Evolutionary conservation across 1,140 invertebrate genomes (phyloP).

Genomic region (Elysia chlorotica): DNA sequence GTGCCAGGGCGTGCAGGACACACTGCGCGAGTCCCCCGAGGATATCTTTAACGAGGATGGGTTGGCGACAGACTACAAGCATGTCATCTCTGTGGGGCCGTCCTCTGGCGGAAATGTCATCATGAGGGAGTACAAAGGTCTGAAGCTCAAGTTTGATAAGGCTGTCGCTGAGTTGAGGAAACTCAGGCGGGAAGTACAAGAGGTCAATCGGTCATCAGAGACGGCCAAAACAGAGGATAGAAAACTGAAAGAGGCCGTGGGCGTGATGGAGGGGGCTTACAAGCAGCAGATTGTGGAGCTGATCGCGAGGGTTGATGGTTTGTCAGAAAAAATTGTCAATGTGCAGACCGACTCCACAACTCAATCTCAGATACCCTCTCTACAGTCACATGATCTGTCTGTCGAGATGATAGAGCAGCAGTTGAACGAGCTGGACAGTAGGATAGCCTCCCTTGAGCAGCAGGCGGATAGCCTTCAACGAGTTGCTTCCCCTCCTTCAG

Average conservation of each 20-base stretch:
- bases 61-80: conserved; percentile 16
- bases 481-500: background rate
- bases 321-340: conserved; percentile 34
- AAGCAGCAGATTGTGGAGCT: conserved; percentile 29
- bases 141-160: conserved; percentile 43
- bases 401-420: conserved; percentile 42
- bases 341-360: conserved; percentile 12
- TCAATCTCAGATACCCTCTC: background rate
- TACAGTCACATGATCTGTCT: background rate
- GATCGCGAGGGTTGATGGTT: conserved; percentile 33
- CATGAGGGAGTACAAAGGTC: conserved; percentile 39
- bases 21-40: conserved; percentile 37
- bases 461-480: conserved; percentile 15
- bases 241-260: conserved; percentile 34
- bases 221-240: conserved; percentile 36
- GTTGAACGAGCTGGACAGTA: conserved; percentile 40
- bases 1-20: conserved; percentile 41
- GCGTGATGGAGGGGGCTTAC: conserved; percentile 34
- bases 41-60: no score
- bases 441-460: conserved; percentile 40
- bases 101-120: conserved; percentile 31
- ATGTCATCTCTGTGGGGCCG: conserved; percentile 26
- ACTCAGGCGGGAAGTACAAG: conserved; percentile 36
- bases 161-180: conserved; percentile 39
- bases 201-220: conserved; percentile 33